Evolutionary conservation across 2,888 invertebrate genomes (phyloP).

Genomic region (Mayetiola destructor): DNA sequence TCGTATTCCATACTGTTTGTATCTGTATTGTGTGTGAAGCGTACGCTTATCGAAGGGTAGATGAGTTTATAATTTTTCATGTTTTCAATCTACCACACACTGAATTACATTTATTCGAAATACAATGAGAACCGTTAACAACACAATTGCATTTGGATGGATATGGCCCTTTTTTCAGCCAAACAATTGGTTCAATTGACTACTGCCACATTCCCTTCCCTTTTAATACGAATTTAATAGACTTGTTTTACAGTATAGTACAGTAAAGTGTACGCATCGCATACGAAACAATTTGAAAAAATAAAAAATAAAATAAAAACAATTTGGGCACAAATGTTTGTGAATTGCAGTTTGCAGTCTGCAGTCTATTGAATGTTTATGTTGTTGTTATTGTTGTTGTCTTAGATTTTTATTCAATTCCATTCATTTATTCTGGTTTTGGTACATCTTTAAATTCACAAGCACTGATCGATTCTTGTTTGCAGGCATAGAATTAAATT

Average conservation of each 20-base stretch:
- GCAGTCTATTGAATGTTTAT: not conserved
- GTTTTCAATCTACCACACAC: not conserved
- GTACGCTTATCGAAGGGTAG: not conserved
- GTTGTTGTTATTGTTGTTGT: constrained; percentile 1
- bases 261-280: not conserved
- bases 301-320: too few relatives aligned
- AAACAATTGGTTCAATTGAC: not conserved
- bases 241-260: constrained; percentile 1
- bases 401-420: not conserved
- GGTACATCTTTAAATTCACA: not conserved
- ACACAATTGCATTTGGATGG: constrained; percentile 7
- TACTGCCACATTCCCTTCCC: not conserved
- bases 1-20: too few relatives aligned
- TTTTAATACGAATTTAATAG: constrained; percentile 8
- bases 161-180: not conserved
- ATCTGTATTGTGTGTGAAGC: too few relatives aligned
- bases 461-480: not conserved
- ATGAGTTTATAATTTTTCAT: not conserved
- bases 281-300: too few relatives aligned
- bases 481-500: not conserved
- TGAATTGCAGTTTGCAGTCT: too few relatives aligned
- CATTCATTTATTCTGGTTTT: not conserved
- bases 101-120: not conserved
- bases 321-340: too few relatives aligned
- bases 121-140: not conserved